phyloP scores from a whole-genome alignment of 2,888 invertebrate species.

The Liodrosophila aerea region DNA sequence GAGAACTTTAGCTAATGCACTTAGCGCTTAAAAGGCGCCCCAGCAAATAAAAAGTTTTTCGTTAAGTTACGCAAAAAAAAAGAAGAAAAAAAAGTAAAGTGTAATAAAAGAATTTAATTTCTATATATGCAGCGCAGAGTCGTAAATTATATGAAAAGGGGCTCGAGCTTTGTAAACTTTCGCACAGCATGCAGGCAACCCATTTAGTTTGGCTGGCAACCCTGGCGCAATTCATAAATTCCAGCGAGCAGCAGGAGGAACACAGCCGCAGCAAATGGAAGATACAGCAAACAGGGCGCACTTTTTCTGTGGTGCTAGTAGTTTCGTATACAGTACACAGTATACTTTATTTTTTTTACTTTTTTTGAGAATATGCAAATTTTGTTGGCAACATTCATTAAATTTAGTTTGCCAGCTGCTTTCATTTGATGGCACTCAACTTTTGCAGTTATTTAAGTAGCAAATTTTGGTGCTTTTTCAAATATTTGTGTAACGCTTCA shows the following conservation, averaged over 20 bases:
- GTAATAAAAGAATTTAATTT: slow-evolving; percentile 55
- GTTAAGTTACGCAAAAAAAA: slow-evolving; percentile 38
- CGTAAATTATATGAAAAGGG: slow-evolving; percentile 62
- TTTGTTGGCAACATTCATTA: slow-evolving; percentile 62
- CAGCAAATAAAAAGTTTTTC: slow-evolving; percentile 45
- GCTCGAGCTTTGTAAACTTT: slow-evolving; percentile 66
- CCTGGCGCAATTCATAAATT: slow-evolving; percentile 59
- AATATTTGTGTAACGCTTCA: slow-evolving; percentile 75
- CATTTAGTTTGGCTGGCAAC: slow-evolving; percentile 47
- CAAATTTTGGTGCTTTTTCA: slow-evolving; percentile 70
- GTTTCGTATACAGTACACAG: not conserved
- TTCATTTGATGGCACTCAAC: slow-evolving; percentile 50
- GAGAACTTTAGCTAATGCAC: slow-evolving; percentile 23
- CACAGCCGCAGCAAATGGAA: slow-evolving; percentile 23
- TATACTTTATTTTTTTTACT: slow-evolving; percentile 2
- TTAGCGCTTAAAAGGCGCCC: slow-evolving; percentile 32
- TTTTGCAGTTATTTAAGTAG: slow-evolving; percentile 75
- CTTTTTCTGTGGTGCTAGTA: slow-evolving; percentile 30
- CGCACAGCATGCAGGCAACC: slow-evolving; percentile 57
- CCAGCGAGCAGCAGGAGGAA: slow-evolving; percentile 24
- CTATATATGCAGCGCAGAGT: slow-evolving; percentile 36
- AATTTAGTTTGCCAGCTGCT: slow-evolving; percentile 62
- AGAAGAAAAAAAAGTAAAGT: slow-evolving; percentile 6
- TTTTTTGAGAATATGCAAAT: slow-evolving; percentile 47
- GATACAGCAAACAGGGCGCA: slow-evolving; percentile 43